Base-by-base conservation (phyloP, 1,140 invertebrate species). In the Drosophila micromelanica region DNA sequence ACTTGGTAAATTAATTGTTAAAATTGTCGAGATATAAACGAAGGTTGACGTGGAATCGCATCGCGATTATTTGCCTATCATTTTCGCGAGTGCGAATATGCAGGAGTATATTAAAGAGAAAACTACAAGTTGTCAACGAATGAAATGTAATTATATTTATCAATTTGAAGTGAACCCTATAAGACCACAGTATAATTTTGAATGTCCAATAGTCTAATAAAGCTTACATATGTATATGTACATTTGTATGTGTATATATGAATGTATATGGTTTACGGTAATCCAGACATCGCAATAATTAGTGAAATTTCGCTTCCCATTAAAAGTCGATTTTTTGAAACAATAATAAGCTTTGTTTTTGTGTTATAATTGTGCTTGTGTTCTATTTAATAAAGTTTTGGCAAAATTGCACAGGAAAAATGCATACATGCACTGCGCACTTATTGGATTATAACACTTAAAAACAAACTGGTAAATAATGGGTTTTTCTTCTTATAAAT, bases 361-460 rank as follows among this genome's bases (percentile, higher is more conserved):
- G 57, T 45, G 27, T 48, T 23, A 11, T 56, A 13, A 30, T 49
- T 40, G 54, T 70, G 77, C 48, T 70, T 52, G 64, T 86, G 77
- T 74, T 76, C 43, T 62, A 77, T 74, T 78, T 80, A 78, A 68
- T 81, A 73, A 55, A 81, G 75, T 68, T 87, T 74, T 74, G 78
- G 55, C 38, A 38, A 11, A 37, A 30, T 11, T 32, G 40, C 13
- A 23, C 38, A 71, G 43, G 59, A 40, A 78, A 54, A 40, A 64
- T 60, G 55, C 57, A 74, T 59, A 82, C 46, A 70, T 61, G 65
- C 63, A 87, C 17, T 54, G 62, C 49, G 65, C 56, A 87, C 78
- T 65, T 82, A 86, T 86, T 86, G 82, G 82, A 86, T 87, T 86
- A 86, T 70, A 62, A 60, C 73, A 70, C 48, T 69, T 49, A 60